Conservation (phyloP, 2,113 vertebrate genomes). For the Callaeas wilsoni region DNA sequence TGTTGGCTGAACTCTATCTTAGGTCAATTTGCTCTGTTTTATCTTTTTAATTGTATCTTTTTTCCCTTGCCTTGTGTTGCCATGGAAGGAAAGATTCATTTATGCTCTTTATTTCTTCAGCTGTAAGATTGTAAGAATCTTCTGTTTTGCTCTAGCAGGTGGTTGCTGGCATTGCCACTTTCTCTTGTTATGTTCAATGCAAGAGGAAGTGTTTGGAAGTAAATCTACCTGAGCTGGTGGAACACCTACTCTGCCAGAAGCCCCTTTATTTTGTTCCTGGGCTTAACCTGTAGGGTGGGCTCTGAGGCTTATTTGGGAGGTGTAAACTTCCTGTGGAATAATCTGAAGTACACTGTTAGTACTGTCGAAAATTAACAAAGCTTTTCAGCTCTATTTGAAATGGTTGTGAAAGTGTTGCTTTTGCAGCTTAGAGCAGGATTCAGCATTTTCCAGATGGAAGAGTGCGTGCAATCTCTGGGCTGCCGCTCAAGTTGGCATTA, state of each 20-base stretch:
- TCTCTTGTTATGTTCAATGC: background rate
- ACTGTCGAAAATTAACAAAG: background rate
- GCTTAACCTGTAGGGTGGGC: background rate
- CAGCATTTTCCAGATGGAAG: background rate
- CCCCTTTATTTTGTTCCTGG: background rate
- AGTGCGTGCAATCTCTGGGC: background rate
- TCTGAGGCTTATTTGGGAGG: background rate
- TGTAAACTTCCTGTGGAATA: background rate
- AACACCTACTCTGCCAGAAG: background rate
- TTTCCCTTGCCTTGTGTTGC: background rate
- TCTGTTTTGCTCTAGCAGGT: background rate
- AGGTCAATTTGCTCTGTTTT: background rate
- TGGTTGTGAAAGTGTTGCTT: background rate
- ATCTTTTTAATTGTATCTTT: background rate
- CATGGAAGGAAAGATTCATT: rapidly evolving
- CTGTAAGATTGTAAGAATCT: background rate
- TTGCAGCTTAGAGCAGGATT: background rate
- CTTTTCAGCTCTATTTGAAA: background rate
- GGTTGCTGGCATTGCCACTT: background rate
- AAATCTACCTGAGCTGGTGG: background rate
- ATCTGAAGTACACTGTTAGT: background rate
- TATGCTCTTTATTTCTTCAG: background rate
- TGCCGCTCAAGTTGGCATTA: background rate
- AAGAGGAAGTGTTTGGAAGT: background rate
- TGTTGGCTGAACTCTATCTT: background rate